Evolutionary conservation across 64 coral and sea anemone genomes (phyloP).

Genomic region (Hydrozoanthus tunicans): DNA sequence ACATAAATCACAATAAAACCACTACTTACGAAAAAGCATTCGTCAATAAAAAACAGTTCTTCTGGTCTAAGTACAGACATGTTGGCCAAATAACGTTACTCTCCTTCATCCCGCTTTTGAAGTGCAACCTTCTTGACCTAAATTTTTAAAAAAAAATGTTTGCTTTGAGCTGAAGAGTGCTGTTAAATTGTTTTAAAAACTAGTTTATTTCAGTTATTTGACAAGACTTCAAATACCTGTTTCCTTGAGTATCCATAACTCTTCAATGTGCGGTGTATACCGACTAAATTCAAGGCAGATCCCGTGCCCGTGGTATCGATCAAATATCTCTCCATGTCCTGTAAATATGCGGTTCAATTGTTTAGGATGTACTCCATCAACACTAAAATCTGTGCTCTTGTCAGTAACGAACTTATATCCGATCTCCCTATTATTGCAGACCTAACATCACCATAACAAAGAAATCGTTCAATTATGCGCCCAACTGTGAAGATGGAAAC

Average conservation of each 20-base stretch:
- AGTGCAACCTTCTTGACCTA: slow-evolving; percentile 64
- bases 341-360: slow-evolving; percentile 34
- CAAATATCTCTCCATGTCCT: slow-evolving; percentile 42
- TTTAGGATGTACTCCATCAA: slow-evolving; percentile 34
- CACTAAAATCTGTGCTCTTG: slow-evolving; percentile 51
- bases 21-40: slow-evolving; percentile 54
- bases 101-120: slow-evolving; percentile 15
- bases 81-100: slow-evolving; percentile 15
- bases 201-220: background rate
- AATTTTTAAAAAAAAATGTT: background rate
- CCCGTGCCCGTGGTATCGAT: slow-evolving; percentile 18
- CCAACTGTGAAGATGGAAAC: no score
- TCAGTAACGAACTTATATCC: slow-evolving; percentile 44
- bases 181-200: background rate
- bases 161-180: background rate
- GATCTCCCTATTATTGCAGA: slow-evolving; percentile 51
- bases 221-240: slow-evolving; percentile 15
- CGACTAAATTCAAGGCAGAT: slow-evolving; percentile 16
- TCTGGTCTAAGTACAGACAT: slow-evolving; percentile 43
- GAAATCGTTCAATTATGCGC: no score
- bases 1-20: no score
- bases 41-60: slow-evolving; percentile 43
- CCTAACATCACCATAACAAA: slow-evolving; percentile 41
- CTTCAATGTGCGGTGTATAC: slow-evolving; percentile 40
- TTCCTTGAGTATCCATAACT: slow-evolving; percentile 23